Base-by-base conservation (phyloP, 2,797 vertebrate species). In the Okamejei kenojei region DNA sequence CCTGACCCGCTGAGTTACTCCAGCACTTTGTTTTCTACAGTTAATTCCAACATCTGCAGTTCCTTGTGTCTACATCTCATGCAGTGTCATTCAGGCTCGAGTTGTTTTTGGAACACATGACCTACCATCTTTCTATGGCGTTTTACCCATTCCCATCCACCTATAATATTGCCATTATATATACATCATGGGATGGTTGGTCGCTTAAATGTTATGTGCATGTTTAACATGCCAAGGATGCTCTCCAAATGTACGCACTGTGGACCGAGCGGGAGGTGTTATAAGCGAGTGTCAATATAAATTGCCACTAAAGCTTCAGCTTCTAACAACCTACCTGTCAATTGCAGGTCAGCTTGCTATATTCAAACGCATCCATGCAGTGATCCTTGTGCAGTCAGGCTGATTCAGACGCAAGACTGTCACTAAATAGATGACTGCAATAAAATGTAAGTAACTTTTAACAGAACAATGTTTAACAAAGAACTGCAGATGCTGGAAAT, bases 381-480 rank as follows among this genome's bases (percentile, higher is more conserved):
- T 92, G 71, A 92, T 92, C 90, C 90, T 71, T 92, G 90, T 92
- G 71, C 76, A 92, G 35, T 92, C 90, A 92, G 90, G 73, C 90
- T 92, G 90, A 92, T 92, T 92, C 76, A 92, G 90, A 92, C 74
- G 90, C 90, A 23, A 92, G 90, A 74, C 90, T 92, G 90, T 92
- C 90, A 92, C 90, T 92, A 92, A 92, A 92, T 92, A 92, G 90
- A 92, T 92, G 73, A 92, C 90, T 92, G 90, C 90, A 92, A 92
- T 92, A 92, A 92, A 92, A 92, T 92, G 90, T 92, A 92, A 92
- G 90, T 92, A 92, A 92, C 90, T 92, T 76, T 92, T 92, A 92
- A 92, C 90, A 92, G 90, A 92, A 92, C 90, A 54, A 54, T 54
- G 45, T 54, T 54, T 6, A 54, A 54, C 2, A 54, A 54, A 54